A percentile compares a stretch with the other conserved stretches of the same genome.
Evolutionary conservation across 1,140 invertebrate species (phyloP).

Genomic region (Thaumatotibia leucotreta): DNA sequence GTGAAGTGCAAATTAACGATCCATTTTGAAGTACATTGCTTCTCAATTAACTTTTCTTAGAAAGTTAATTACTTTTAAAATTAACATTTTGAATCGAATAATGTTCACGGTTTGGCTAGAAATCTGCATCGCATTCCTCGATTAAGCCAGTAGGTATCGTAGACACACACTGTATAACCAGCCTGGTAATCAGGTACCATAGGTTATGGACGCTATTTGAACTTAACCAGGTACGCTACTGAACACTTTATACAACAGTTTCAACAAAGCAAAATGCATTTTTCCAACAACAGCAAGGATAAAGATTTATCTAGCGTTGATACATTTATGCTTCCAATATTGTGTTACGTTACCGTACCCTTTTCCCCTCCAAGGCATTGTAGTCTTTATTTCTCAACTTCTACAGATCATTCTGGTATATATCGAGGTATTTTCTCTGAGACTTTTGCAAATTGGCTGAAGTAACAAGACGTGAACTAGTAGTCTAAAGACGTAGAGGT

Average conservation of each 20-base stretch:
- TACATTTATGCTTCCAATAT: neutral
- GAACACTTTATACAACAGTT: neutral
- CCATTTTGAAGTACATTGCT: no score
- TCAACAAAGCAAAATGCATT: neutral
- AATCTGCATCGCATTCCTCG: no score
- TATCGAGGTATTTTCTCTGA: neutral
- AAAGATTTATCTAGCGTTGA: constrained; percentile 2
- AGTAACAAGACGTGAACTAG: neutral
- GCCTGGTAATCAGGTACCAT: no score
- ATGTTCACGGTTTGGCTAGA: no score
- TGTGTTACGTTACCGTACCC: neutral
- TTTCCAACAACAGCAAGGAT: neutral
- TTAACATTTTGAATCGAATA: no score
- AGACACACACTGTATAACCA: no score
- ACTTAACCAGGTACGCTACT: neutral
- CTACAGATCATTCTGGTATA: neutral
- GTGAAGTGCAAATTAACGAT: no score
- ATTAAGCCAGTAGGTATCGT: no score
- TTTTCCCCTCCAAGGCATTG: neutral
- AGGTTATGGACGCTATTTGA: neutral
- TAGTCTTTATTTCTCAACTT: neutral
- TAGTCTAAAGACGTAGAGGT: neutral
- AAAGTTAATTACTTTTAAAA: no score
- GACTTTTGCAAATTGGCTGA: neutral
- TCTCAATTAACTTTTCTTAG: no score